Conservation (phyloP, 2,113 vertebrate genomes). For the Sturnus vulgaris region DNA sequence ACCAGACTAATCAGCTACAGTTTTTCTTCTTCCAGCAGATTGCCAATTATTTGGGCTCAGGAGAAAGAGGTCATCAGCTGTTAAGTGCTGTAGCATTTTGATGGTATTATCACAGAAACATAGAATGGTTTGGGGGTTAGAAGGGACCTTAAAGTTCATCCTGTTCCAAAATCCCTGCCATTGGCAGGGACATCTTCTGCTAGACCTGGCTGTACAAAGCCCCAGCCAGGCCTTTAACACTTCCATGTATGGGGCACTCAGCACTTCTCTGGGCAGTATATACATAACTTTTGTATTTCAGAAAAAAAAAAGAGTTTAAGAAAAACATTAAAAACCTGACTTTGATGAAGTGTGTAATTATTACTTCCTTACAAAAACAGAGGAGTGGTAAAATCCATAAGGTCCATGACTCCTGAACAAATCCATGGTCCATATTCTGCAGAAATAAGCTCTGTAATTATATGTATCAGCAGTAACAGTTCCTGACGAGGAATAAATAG, state of each 20-base stretch:
- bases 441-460: not conserved
- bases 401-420: not conserved
- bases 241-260: not conserved
- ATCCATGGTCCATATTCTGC: not conserved
- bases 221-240: not conserved
- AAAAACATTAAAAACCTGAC: not conserved
- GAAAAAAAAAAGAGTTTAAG: accelerated
- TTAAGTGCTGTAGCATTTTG: not conserved
- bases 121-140: not conserved
- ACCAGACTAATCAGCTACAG: not conserved
- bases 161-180: not conserved
- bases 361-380: not conserved
- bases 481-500: not conserved
- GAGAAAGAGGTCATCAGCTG: not conserved
- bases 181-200: not conserved
- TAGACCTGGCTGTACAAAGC: not conserved
- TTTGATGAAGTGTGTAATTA: not conserved
- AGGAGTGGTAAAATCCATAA: not conserved
- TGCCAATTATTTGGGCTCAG: not conserved
- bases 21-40: not conserved
- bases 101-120: not conserved
- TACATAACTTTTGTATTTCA: not conserved
- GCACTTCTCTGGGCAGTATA: not conserved
- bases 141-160: not conserved
- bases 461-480: not conserved